Conservation (phyloP, 2,113 vertebrate genomes). For the Setophaga coronata region DNA sequence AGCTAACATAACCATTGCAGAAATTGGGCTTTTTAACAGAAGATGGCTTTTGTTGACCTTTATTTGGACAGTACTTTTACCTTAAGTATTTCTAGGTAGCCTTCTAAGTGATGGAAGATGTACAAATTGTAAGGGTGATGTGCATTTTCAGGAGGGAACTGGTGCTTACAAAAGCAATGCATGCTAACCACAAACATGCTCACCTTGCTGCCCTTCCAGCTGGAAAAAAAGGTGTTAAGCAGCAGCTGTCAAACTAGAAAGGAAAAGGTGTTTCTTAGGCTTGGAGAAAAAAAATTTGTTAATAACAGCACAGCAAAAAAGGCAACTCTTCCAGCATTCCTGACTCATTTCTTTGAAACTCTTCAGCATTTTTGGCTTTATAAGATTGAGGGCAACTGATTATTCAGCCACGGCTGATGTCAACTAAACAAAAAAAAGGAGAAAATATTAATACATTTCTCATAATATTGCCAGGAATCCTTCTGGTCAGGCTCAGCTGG, state of each 20-base stretch:
- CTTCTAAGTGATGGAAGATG: constrained; percentile 8
- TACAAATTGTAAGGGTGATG: neutral
- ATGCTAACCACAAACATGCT: neutral
- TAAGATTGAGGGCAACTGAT: neutral
- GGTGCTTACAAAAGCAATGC: constrained; percentile 11
- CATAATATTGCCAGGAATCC: constrained; percentile 24
- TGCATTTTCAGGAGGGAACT: constrained; percentile 13
- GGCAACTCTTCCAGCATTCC: neutral
- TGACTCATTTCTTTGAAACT: constrained; percentile 43
- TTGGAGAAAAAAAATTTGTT: constrained; percentile 34
- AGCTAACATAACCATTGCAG: neutral
- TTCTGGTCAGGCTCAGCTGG: neutral
- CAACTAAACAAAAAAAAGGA: neutral
- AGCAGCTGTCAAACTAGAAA: constrained; percentile 55
- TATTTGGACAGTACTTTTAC: neutral
- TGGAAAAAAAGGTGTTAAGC: constrained; percentile 48
- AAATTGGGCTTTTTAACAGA: neutral
- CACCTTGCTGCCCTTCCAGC: constrained; percentile 19
- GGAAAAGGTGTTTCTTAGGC: neutral
- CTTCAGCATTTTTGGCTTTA: constrained; percentile 13
- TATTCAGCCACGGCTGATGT: neutral
- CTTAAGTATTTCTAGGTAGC: neutral
- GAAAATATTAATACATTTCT: constrained; percentile 37
- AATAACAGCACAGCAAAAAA: neutral
- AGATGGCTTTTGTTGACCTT: constrained; percentile 18